Base-by-base conservation (phyloP, 1,140 invertebrate species). In the Diuraphis noxia region DNA sequence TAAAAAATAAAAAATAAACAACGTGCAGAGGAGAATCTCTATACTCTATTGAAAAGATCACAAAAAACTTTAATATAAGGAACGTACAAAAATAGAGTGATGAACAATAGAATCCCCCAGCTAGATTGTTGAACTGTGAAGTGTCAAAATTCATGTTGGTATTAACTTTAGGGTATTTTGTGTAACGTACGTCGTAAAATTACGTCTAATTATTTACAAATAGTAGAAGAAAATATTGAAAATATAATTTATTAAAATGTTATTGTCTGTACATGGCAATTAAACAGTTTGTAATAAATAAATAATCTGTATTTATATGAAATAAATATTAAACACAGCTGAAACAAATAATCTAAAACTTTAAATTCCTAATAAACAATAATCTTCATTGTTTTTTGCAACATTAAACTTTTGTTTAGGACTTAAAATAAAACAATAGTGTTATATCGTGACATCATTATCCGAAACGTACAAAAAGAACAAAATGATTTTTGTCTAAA, bases 1-100 rank as follows among this genome's bases (percentile, higher is more conserved):
- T 91, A 49, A 91, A 91, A n/a, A n/a, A n/a, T n/a, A n/a, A n/a
- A 90, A 81, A 91, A 91, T 49, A 81, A 81, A 91, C 72, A 91
- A 81, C 72, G 77, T 91, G 38, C 89, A 49, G 46, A 91, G 81
- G 43, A 91, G 43, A 46, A 91, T 52, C 41, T 90, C 63, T 89
- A 17, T 23, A 38, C 8, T 77, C 88, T 91, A 81, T 91, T 91
- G 89, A 91, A 91, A 91, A 25, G 89, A 91, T 82, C 52, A 91
- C 72, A 91, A 91, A 91, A 91, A 77, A 90, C 88, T 90, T 79
- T 79, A 79, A 79, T 89, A 88, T 72, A 81, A 52, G 89, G n/a
- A 79, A 91, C 89, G 41, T 82, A 91, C 13, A 91, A 90, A 79
- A 90, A 90, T 46, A 88, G 52, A 88, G 52, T 52, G 34, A 49